phyloP scores from a whole-genome alignment of 2,797 vertebrate species.

The Ptychobarbus kaznakovi region DNA sequence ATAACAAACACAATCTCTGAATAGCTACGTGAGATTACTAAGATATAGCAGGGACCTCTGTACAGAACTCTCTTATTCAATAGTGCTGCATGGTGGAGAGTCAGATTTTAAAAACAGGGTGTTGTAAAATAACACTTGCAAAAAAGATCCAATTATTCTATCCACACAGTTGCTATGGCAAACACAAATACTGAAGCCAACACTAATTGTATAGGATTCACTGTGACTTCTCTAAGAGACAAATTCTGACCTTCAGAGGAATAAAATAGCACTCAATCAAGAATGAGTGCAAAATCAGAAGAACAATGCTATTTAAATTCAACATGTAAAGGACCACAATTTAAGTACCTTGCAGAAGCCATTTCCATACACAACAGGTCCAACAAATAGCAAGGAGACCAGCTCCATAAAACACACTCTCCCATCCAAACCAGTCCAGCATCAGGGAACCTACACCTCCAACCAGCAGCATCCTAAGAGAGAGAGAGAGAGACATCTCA shows the following conservation, averaged over 20 bases:
- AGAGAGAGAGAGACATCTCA: constrained; percentile 44
- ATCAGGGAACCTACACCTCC: constrained; percentile 86
- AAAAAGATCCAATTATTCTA: constrained; percentile 7
- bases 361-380: constrained; percentile 83
- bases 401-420: constrained; percentile 86
- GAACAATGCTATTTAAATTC: neutral
- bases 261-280: constrained; percentile 7
- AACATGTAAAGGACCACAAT: constrained; percentile 3
- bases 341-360: constrained; percentile 77
- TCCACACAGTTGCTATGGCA: constrained; percentile 34
- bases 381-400: constrained; percentile 84
- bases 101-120: constrained; percentile 1
- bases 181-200: constrained; percentile 15
- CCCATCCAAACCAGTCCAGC: constrained; percentile 86
- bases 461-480: constrained; percentile 82
- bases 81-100: neutral
- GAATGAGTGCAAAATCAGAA: neutral
- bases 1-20: neutral
- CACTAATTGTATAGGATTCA: too few relatives aligned
- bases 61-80: neutral
- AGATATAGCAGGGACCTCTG: neutral
- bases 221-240: neutral
- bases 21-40: neutral
- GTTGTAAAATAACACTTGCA: neutral
- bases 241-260: constrained; percentile 6